Base-by-base conservation (phyloP, 2,113 vertebrate species). In the Corythornis cristatus region DNA sequence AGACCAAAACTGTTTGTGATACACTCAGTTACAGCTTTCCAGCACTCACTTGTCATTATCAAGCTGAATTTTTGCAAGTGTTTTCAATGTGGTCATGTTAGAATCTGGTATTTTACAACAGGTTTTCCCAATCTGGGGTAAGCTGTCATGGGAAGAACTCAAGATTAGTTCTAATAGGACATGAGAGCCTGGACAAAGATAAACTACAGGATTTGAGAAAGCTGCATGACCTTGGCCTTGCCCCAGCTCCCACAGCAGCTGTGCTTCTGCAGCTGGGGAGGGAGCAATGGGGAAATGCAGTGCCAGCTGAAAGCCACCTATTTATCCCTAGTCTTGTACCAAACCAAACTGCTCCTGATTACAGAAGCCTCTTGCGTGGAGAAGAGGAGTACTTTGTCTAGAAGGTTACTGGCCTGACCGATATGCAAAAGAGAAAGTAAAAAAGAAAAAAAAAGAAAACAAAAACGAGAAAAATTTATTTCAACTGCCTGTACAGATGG, bases 61-160 rank as follows among this genome's bases (percentile, higher is more conserved):
- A 16, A 70, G 50, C 42, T 79, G 70, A 82, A 66, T 68, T 91
- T 93, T 86, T 40, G 9, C 43, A 16, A 79, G 12, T 0, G 0
- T 89, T 86, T 89, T 82, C 71, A 79, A 11, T 76, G 28, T 2
- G 3, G 51, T 80, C 68, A 14, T 77, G 60, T 90, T 95, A 95
- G 93, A 85, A 95, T 72, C 66, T 84, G 77, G 21, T 94, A 31
- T 93, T 96, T 95, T 82, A 23, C 66, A 89, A 90, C 90, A 94
- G 84, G 62, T 92, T 94, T 96, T 89, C 56, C 40, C 46, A 76
- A 5, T 89, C 72, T 79, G 60, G 67, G 21, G 5, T 76, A 46
- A 79, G 46, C 51, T 95, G 74, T 87, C 84, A 45, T 86, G 90
- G 89, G 91, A 95, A 93, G 87, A 91, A 85, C 84, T 56, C 60